Conservation (phyloP, 2,113 vertebrate species). For the Tragulus kanchil region DNA sequence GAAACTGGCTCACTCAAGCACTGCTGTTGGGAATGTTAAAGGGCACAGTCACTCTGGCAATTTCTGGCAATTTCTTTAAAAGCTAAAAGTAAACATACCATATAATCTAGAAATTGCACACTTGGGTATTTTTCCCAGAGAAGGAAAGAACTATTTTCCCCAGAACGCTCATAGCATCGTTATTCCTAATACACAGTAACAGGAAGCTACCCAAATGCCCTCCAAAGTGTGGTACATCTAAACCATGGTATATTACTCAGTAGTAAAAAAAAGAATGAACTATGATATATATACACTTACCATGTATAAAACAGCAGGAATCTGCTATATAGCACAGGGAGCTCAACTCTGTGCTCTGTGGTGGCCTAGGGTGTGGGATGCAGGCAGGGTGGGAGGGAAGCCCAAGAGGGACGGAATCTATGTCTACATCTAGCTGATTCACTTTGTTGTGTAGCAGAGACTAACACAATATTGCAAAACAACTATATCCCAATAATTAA, state of each 20-base stretch:
- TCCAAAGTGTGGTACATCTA: background rate
- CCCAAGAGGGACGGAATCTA: background rate
- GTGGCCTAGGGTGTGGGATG: background rate
- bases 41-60: background rate
- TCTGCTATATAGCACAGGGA: background rate
- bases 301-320: background rate
- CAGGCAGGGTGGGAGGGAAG: background rate
- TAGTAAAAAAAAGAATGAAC: background rate
- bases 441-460: background rate
- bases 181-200: background rate
- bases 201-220: background rate
- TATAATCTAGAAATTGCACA: background rate
- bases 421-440: background rate
- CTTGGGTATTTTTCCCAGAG: background rate
- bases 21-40: background rate
- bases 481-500: background rate
- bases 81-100: background rate
- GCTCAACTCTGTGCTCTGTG: background rate
- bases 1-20: background rate
- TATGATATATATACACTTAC: background rate
- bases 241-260: background rate
- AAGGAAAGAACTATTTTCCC: background rate
- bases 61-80: background rate
- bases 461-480: background rate
- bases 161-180: background rate